Evolutionary conservation across 1,140 invertebrate species (phyloP).

Genomic region (Drosophila paulistorum): DNA sequence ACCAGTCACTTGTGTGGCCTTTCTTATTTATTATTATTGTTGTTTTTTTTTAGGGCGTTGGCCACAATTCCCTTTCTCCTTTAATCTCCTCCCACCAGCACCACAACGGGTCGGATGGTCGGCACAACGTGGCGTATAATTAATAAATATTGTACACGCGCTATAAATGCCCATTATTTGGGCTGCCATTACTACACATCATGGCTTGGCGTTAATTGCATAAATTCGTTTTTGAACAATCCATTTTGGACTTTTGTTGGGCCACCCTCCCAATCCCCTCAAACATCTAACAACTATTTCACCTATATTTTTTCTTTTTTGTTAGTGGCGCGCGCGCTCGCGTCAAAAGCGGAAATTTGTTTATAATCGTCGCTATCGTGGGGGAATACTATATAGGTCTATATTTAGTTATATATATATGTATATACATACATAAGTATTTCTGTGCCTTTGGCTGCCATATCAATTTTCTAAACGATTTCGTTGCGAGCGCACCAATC

Average conservation of each 20-base stretch:
- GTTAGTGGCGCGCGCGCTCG: conserved; percentile 50
- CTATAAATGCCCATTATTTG: conserved; percentile 61
- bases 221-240: conserved; percentile 77
- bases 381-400: conserved; percentile 29
- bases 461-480: conserved; percentile 78
- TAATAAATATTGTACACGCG: conserved; percentile 72
- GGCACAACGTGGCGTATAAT: conserved; percentile 73
- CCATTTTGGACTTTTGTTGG: conserved; percentile 64
- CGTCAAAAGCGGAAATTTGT: conserved; percentile 81
- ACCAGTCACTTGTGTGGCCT: conserved; percentile 6
- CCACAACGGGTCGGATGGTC: conserved; percentile 2
- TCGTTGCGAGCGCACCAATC: conserved; percentile 63
- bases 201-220: conserved; percentile 70
- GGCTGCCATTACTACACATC: conserved; percentile 13
- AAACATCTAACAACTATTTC: conserved; percentile 9
- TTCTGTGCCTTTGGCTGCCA: conserved; percentile 49
- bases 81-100: not conserved
- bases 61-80: not conserved
- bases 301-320: not conserved
- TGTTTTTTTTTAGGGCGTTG: conserved; percentile 45
- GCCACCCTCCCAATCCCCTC: not conserved
- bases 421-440: conserved; percentile 35
- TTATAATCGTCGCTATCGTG: conserved; percentile 77
- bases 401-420: conserved; percentile 40
- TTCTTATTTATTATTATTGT: conserved; percentile 37